Evolutionary conservation across 2,888 invertebrate genomes (phyloP), one percentile per base, ranked within the genome.

Genomic region (Dolichopus griseipennis): DNA sequence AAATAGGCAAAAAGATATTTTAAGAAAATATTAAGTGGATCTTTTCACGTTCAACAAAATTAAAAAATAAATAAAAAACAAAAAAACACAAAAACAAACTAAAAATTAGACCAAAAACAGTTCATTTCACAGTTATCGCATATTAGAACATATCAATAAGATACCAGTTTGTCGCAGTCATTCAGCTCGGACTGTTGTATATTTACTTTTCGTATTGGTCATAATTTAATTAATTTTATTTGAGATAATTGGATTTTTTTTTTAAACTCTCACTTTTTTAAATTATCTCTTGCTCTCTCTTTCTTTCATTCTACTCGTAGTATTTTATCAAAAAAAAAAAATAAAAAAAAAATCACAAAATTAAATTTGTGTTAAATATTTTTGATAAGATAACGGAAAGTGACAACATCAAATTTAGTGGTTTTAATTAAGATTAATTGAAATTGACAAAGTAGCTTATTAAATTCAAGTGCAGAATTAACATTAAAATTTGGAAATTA

Each of bases 1-100:
- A 37, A 37, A n/a, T n/a, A n/a, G n/a, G n/a, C n/a, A n/a, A 37
- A 37, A 37, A 15, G 1, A 52, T 18, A 52, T 52, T 52, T 52
- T 52, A 52, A 52, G 52, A 52, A 52, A 52, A 52, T 12, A 52
- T n/a, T 52, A 52, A 52, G n/a, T 52, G 52, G 52, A 52, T 52
- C 52, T 52, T 52, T 37, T 52, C 52, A n/a, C 15, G 52, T 52
- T 52, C 18, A 52, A 52, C 52, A 52, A 52, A 52, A 52, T 52
- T 52, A 52, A 52, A 9, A n/a, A 7, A 52, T 18, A 52, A 52
- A 9, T 43, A 9, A 43, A 43, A 9, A 12, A 43, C 6, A 43
- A 43, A 9, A 43, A 43, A 43, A 15, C 6, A 43, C 15, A 43
- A 15, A 6, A 43, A 43, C 7, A 43, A 43, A 43, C 7, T 43